Base-by-base conservation (phyloP, 2,113 vertebrate species). In the Morone chrysops region DNA sequence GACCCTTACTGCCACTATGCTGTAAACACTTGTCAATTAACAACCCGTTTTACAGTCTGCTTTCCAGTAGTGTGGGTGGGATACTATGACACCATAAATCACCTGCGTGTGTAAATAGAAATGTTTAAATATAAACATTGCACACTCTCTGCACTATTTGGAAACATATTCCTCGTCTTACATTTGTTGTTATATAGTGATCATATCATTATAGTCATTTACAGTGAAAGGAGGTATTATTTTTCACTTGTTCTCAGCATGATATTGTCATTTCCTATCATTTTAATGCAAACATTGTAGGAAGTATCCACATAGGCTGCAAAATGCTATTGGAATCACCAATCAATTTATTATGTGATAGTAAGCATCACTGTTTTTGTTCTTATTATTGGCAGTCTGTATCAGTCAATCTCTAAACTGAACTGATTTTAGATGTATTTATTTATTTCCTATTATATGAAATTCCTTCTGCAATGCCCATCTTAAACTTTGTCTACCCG, bases 401-500 rank as follows among this genome's bases (percentile, higher is more conserved):
- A 51, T 16, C 40, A 69, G 4, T 59, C 51, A 31, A 8, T 31
- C n/a, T 60, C 45, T n/a, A 60, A 16, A 43, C 3, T 45, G 45
- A 70, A 9, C 20, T 43, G 7, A 74, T 51, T 43, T 8, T 25
- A 38, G 25, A 74, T 60, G 54, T 25, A 31, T 65, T 66, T 8
- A n/a, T 38, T 25, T n/a, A 41, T 62, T 75, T 38, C 10, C 22
- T 4, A 25, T 31, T 6, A 40, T 4, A 48, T 65, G 20, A 47
- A 43, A 51, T 54, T 56, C 54, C 47, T 59, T 71, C 81, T 70
- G 81, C 60, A 41, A 41, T 87, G 79, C 75, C 80, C 75, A 81
- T 84, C 54, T 85, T 89, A 75, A 85, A 71, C 62, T 90, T 87
- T 90, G 81, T 47, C 67, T 87, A 84, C 82, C 78, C 86, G 40